Conservation (phyloP, 2,797 vertebrate species). For the Strix occidentalis region DNA sequence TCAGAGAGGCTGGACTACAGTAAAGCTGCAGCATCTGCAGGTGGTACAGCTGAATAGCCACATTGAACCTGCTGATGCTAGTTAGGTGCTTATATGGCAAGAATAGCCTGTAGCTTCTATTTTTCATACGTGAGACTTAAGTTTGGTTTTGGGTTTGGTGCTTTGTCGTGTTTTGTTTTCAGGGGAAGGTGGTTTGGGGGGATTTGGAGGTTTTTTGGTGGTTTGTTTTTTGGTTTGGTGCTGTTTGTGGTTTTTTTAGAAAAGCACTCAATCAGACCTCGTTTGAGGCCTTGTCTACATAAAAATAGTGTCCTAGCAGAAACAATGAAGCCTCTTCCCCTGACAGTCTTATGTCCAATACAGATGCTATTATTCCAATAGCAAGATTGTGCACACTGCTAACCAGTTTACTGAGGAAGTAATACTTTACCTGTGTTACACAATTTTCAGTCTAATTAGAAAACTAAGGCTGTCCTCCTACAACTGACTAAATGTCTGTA, state of each 20-base stretch:
- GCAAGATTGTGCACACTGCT: background rate
- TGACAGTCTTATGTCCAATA: background rate
- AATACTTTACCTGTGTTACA: background rate
- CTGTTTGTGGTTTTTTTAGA: background rate
- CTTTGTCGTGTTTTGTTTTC: no score
- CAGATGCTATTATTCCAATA: background rate
- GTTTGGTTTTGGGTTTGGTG: background rate
- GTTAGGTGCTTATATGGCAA: background rate
- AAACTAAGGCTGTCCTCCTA: background rate
- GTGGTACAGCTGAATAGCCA: background rate
- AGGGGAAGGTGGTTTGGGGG: background rate
- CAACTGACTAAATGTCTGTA: background rate
- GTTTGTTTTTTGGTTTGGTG: background rate
- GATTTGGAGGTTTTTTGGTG: background rate
- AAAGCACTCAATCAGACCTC: background rate
- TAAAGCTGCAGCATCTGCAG: background rate
- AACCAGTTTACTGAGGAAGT: background rate
- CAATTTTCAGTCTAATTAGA: background rate
- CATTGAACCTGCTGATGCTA: background rate
- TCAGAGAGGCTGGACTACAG: background rate
- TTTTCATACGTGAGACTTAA: background rate
- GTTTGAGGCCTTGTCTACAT: background rate
- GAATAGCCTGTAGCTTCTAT: background rate
- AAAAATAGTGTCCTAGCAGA: background rate
- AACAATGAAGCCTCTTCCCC: background rate